phyloP scores from a whole-genome alignment of 2,888 invertebrate genomes.

The Lepidonotus clava region DNA sequence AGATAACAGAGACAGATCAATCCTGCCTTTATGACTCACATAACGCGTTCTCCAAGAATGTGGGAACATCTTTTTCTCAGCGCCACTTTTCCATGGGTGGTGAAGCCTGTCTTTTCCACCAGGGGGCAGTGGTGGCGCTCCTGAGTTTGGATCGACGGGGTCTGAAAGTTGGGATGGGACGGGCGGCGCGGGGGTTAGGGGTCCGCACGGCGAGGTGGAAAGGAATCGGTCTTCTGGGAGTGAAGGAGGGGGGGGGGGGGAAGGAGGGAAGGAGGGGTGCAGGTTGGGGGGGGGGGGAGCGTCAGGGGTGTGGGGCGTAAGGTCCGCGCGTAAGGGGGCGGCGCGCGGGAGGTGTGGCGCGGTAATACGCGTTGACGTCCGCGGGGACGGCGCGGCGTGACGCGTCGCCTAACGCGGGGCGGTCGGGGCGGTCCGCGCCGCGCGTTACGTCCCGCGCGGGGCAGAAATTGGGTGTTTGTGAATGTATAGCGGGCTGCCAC shows the following conservation, averaged over 20 bases:
- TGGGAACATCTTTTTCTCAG: too few species aligned
- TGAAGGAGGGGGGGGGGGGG: neutral
- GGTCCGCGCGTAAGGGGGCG: neutral
- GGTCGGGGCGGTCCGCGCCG: neutral
- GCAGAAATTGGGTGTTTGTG: conserved; percentile 43
- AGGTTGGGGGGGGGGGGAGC: neutral
- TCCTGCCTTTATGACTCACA: too few species aligned
- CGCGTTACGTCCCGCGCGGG: neutral
- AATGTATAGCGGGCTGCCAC: conserved; percentile 42
- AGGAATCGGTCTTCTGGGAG: neutral
- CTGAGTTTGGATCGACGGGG: too few species aligned
- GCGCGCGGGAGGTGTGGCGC: neutral
- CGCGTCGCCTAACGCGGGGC: too few species aligned
- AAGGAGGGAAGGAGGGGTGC: neutral
- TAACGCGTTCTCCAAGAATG: too few species aligned
- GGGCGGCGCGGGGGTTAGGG: neutral
- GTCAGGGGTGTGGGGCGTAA: neutral
- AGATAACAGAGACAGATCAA: too few species aligned
- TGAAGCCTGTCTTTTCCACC: too few species aligned
- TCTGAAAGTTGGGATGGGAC: neutral
- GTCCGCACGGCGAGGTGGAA: neutral
- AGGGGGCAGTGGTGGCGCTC: too few species aligned
- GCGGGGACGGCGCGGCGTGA: neutral
- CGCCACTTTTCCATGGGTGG: too few species aligned
- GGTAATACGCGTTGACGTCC: conserved; percentile 23